Percentiles rank a stretch among this genome's conserved stretches.
Conservation (phyloP, 92 coral and sea anemone species). For the Blastomussa wellsi region DNA sequence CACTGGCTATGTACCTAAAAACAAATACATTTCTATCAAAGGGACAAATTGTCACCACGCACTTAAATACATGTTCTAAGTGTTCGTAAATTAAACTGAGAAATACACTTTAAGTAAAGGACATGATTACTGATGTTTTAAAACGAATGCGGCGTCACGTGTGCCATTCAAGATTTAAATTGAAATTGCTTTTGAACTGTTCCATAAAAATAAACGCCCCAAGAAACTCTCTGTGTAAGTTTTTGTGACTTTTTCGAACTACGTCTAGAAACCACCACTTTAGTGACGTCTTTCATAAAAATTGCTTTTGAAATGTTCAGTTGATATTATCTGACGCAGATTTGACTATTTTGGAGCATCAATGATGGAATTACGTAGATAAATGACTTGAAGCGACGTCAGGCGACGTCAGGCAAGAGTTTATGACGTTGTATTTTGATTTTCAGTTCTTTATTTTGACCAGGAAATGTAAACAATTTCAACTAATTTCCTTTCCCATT, state of each 20-base stretch:
- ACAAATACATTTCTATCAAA: neutral
- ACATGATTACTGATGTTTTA: neutral
- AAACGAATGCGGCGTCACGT: neutral
- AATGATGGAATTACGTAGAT: neutral
- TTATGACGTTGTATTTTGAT: neutral
- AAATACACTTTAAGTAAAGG: neutral
- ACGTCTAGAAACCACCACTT: neutral
- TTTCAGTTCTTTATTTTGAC: neutral
- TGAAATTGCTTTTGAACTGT: conserved; percentile 1
- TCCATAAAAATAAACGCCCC: neutral
- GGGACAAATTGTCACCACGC: neutral
- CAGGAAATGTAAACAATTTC: neutral
- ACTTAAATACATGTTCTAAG: neutral
- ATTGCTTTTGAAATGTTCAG: neutral
- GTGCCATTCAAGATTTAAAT: neutral
- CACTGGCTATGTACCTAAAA: neutral
- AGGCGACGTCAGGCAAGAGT: neutral
- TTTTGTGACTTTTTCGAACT: neutral
- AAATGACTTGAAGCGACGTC: neutral
- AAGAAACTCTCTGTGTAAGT: neutral
- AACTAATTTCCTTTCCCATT: neutral
- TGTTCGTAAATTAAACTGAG: neutral
- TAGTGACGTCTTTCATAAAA: neutral
- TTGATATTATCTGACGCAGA: neutral
- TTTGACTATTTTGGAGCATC: neutral